Evolutionary conservation across 1,140 invertebrate genomes (phyloP), one percentile per base, ranked within the genome.

Genomic region (Pararge aegeria): DNA sequence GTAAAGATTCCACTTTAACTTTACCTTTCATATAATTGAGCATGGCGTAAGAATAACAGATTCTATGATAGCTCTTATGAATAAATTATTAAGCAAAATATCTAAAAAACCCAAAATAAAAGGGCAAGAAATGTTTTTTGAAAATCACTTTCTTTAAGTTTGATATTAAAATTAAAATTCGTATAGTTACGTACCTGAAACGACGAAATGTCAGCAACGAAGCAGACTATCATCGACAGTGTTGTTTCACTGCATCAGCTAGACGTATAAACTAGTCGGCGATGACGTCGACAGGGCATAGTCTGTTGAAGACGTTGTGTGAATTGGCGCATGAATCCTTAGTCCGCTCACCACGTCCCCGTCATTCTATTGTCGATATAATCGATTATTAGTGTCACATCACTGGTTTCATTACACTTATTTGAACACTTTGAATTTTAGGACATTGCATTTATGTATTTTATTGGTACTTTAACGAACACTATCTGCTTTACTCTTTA

Each of bases 221-320:
- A 86, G 76, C 81, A 89, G 83, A 89, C 79, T 89, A 89, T 84
- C 86, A 89, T 89, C 71, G 83, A 89, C 82, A 84, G 75, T 67
- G 73, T 73, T 84, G 83, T 83, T 37, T 78, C 56, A 66, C 74
- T 68, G 72, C 81, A 81, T 86, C 82, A 81, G 73, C 77, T 83
- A 76, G 73, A 72, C 20, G 65, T 71, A 77, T 70, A 73, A 85
- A 79, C 46, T 20, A 46, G 73, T 79, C 75, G 76, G 73, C 74
- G 74, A 30, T 62, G 62, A 19, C 76, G 77, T 76, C 73, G 78
- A 78, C 75, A 67, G 61, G 55, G 49, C 78, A 81, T 83, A 65
- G 54, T 75, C 73, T 74, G 64, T 44, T 75, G 61, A 42, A 61
- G 53, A 59, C 51, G 61, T 53, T 34, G 61, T 65, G 21, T 55